phyloP scores from a whole-genome alignment of 2,888 invertebrate species.

The Diaperis boleti region DNA sequence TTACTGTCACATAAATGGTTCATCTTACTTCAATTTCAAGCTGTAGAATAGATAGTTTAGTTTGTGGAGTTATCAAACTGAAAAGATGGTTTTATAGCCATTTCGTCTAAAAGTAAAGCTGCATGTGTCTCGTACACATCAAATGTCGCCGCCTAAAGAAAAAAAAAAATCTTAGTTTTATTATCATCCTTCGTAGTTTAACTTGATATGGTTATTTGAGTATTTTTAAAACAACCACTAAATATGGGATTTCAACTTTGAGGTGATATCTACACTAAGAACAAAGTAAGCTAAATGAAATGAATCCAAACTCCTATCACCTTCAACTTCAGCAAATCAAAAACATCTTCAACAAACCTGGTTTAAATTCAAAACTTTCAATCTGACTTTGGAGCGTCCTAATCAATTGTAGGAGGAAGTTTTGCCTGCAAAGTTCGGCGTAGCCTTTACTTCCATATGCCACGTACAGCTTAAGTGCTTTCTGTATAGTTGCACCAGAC shows the following conservation, averaged over 20 bases:
- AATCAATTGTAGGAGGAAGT: constrained; percentile 32
- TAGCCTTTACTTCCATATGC: constrained; percentile 36
- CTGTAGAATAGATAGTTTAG: too few relatives aligned
- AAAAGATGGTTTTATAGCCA: too few relatives aligned
- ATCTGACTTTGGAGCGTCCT: constrained; percentile 29
- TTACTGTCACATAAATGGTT: too few relatives aligned
- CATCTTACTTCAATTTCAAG: too few relatives aligned
- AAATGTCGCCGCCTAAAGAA: too few relatives aligned
- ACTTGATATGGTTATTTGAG: background rate
- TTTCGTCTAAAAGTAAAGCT: too few relatives aligned
- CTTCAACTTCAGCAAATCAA: background rate
- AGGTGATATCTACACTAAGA: too few relatives aligned
- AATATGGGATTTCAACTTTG: too few relatives aligned
- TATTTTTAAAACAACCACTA: too few relatives aligned
- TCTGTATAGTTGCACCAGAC: constrained; percentile 23
- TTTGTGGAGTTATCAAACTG: too few relatives aligned
- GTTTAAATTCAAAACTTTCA: background rate
- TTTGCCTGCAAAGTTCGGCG: constrained; percentile 31
- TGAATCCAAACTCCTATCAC: background rate
- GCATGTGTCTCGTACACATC: too few relatives aligned
- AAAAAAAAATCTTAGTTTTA: too few relatives aligned
- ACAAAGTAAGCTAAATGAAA: background rate
- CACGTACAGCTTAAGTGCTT: constrained; percentile 27
- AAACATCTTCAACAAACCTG: constrained; percentile 2
- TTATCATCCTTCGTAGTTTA: background rate